Evolutionary conservation across 2,113 vertebrate genomes (phyloP).

Genomic region (Argyrosomus japonicus): DNA sequence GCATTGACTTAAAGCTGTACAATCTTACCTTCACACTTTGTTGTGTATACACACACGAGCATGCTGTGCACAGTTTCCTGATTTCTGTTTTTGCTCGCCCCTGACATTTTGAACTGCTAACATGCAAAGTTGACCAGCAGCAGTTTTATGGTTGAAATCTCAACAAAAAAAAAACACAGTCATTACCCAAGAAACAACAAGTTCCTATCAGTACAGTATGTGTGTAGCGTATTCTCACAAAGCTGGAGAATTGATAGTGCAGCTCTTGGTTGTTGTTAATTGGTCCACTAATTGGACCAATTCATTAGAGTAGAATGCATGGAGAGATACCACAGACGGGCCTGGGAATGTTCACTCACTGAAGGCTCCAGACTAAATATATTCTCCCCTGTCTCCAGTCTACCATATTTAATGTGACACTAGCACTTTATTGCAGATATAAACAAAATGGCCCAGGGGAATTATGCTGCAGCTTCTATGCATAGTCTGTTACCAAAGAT

Average conservation of each 20-base stretch:
- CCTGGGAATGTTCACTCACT: conserved; percentile 39
- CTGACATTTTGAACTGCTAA: not conserved
- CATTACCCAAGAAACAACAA: not conserved
- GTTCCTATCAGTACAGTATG: not conserved
- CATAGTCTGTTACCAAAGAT: conserved; percentile 62
- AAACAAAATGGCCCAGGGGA: conserved; percentile 72
- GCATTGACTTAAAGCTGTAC: not conserved
- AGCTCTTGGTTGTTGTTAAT: conserved; percentile 51
- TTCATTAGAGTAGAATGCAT: conserved; percentile 45
- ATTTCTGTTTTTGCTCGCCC: not conserved
- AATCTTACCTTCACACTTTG: not conserved
- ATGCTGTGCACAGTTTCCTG: not conserved
- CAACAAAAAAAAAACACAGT: not conserved
- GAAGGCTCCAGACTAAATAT: conserved; percentile 55
- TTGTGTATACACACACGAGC: not conserved
- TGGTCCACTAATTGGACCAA: conserved; percentile 57
- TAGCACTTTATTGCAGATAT: conserved; percentile 70
- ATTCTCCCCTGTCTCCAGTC: conserved; percentile 46
- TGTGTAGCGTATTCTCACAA: not conserved
- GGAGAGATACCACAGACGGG: conserved; percentile 9
- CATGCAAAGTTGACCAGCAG: not conserved
- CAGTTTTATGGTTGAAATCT: not conserved
- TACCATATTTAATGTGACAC: conserved; percentile 70
- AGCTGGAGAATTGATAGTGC: conserved; percentile 15
- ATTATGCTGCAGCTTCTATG: conserved; percentile 49